These are phyloP conservation scores for Augochlorella aurata DNA, from an alignment of 2,888 invertebrate species.

Conservation along the genomic window DNA sequence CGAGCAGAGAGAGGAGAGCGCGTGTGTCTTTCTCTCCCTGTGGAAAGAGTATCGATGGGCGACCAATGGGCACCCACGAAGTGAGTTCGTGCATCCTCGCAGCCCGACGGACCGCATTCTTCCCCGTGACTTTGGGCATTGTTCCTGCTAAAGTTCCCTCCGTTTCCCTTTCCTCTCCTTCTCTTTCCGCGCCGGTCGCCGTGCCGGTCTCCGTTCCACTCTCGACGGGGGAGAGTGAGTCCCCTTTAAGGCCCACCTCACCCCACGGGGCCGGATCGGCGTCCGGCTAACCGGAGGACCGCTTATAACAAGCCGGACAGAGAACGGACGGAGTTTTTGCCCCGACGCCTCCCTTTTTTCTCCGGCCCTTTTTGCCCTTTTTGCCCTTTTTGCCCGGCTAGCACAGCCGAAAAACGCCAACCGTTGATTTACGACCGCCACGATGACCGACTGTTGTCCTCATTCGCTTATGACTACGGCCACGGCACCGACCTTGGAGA, in stretches of 20 bases:
- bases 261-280: slow-evolving; percentile 51
- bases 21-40: slow-evolving; percentile 53
- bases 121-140: slow-evolving; percentile 80
- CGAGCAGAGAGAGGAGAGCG: slow-evolving; percentile 38
- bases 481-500: slow-evolving; percentile 55
- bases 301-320: slow-evolving; percentile 77
- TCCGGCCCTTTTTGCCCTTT: slow-evolving; percentile 51
- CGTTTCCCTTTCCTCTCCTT: slow-evolving; percentile 55
- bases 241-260: slow-evolving; percentile 60
- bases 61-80: slow-evolving; percentile 57
- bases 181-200: slow-evolving; percentile 28
- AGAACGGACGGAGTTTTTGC: slow-evolving; percentile 71
- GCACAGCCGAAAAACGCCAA: slow-evolving; percentile 76
- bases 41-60: slow-evolving; percentile 59
- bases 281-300: slow-evolving; percentile 61
- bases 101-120: slow-evolving; percentile 82
- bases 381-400: slow-evolving; percentile 53
- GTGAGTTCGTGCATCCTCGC: slow-evolving; percentile 64
- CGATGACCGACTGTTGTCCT: slow-evolving; percentile 81
- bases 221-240: slow-evolving; percentile 29
- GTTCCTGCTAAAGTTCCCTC: slow-evolving; percentile 74
- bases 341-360: slow-evolving; percentile 71
- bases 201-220: slow-evolving; percentile 47
- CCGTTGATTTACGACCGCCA: slow-evolving; percentile 78
- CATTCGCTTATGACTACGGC: slow-evolving; percentile 67